Evolutionary conservation across 2,888 invertebrate genomes (phyloP).

Genomic region (Sarcophaga subvicina): DNA sequence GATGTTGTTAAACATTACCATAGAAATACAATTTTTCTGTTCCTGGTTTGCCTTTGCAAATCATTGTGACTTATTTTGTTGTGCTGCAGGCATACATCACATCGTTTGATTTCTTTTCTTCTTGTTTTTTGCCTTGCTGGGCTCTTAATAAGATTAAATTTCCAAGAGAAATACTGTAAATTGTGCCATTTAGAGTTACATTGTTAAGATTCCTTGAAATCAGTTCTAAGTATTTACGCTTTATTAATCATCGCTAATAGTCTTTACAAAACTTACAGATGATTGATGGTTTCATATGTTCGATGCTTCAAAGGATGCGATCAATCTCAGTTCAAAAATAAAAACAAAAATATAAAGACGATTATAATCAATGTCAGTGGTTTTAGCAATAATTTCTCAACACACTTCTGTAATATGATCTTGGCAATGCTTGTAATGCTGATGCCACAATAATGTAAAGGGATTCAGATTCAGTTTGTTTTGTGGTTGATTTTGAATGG

Average conservation of each 20-base stretch:
- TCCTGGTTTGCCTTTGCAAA: conserved; percentile 14
- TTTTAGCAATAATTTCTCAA: conserved; percentile 24
- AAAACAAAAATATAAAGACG: neutral
- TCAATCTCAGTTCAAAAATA: conserved; percentile 37
- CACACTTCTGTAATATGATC: conserved; percentile 23
- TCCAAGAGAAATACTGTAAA: conserved; percentile 33
- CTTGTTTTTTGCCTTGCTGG: conserved; percentile 18
- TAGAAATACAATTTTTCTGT: conserved; percentile 22
- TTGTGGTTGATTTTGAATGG: too few relatives aligned
- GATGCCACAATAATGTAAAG: too few relatives aligned
- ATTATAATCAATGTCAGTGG: conserved; percentile 23
- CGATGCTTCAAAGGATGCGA: conserved; percentile 50
- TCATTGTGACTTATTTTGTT: neutral
- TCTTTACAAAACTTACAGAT: conserved; percentile 20
- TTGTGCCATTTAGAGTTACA: conserved; percentile 12
- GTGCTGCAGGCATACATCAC: neutral
- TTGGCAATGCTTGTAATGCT: neutral
- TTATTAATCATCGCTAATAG: conserved; percentile 65
- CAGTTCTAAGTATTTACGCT: conserved; percentile 54
- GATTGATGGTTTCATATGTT: conserved; percentile 46
- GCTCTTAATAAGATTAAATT: conserved; percentile 61
- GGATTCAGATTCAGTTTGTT: too few relatives aligned
- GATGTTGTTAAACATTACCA: conserved; percentile 57
- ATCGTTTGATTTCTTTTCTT: too few relatives aligned
- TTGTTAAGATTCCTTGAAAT: conserved; percentile 44